phyloP scores from a whole-genome alignment of 1,140 invertebrate species.

The Macrocentrus cingulum region DNA sequence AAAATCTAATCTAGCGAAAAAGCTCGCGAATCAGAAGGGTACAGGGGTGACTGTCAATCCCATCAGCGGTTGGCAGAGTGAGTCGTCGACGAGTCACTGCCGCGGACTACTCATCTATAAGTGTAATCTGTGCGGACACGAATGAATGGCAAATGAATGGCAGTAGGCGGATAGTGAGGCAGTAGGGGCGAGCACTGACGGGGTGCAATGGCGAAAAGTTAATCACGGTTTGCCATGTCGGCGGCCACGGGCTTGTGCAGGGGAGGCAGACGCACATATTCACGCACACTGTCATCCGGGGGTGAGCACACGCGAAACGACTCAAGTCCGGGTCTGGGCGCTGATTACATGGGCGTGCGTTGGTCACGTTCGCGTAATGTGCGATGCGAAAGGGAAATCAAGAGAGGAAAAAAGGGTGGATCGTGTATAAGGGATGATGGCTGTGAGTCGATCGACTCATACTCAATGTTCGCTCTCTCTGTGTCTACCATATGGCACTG shows the following conservation, averaged over 20 bases:
- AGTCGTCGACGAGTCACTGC: slow-evolving; percentile 34
- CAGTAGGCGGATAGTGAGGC: slow-evolving; percentile 26
- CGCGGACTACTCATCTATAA: slow-evolving; percentile 31
- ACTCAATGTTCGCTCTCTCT: slow-evolving; percentile 13
- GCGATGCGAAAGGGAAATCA: slow-evolving; percentile 23
- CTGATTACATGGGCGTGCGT: slow-evolving; percentile 59
- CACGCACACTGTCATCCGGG: not conserved
- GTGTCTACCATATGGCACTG: slow-evolving; percentile 42
- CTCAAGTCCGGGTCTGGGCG: slow-evolving; percentile 41
- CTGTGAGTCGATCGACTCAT: slow-evolving; percentile 18
- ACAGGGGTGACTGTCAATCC: slow-evolving; percentile 6
- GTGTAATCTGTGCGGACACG: slow-evolving; percentile 55
- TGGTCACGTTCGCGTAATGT: slow-evolving; percentile 28
- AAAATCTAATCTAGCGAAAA: slow-evolving; percentile 17
- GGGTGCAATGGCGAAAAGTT: slow-evolving; percentile 57
- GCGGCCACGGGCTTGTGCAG: slow-evolving; percentile 46
- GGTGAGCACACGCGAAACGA: not conserved
- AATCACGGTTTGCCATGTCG: slow-evolving; percentile 59
- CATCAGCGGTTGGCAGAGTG: slow-evolving; percentile 25
- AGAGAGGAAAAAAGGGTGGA: slow-evolving; percentile 24
- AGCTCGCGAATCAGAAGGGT: not conserved
- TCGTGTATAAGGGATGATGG: slow-evolving; percentile 17
- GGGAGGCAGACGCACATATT: slow-evolving; percentile 18
- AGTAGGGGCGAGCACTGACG: slow-evolving; percentile 13
- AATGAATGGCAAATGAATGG: slow-evolving; percentile 60